A percentile compares a stretch with the other conserved stretches of the same genome.
Evolutionary conservation across 2,888 invertebrate genomes (phyloP).

Genomic region (Incurvaria masculella): DNA sequence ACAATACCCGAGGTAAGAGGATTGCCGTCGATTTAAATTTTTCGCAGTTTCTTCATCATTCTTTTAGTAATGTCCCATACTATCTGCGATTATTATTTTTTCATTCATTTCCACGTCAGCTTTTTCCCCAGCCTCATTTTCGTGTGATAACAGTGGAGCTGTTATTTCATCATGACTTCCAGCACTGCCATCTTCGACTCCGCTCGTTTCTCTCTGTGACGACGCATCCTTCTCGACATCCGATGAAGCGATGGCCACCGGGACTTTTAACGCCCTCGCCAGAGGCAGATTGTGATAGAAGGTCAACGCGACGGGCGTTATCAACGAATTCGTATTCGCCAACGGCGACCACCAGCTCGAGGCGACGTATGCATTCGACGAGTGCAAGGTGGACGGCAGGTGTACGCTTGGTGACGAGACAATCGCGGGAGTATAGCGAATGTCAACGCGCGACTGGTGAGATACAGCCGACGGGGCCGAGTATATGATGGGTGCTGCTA

Average conservation of each 20-base stretch:
- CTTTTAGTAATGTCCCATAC: too few relatives aligned
- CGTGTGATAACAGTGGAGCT: too few relatives aligned
- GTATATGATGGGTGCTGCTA: constrained; percentile 30
- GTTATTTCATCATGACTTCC: too few relatives aligned
- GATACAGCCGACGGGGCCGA: constrained; percentile 54
- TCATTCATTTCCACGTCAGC: too few relatives aligned
- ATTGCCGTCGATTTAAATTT: too few relatives aligned
- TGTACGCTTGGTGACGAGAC: constrained; percentile 31
- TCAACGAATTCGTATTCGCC: constrained; percentile 25
- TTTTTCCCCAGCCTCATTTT: too few relatives aligned
- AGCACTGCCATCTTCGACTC: too few relatives aligned
- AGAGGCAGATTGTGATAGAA: constrained; percentile 38
- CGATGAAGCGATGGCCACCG: constrained; percentile 25
- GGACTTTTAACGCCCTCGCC: constrained; percentile 35
- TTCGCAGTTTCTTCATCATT: too few relatives aligned
- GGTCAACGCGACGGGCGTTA: constrained; percentile 36
- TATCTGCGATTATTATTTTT: too few relatives aligned
- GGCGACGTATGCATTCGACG: constrained; percentile 18
- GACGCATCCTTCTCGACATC: background rate
- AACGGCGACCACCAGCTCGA: constrained; percentile 24
- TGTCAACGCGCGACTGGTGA: constrained; percentile 54
- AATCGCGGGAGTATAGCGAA: constrained; percentile 31
- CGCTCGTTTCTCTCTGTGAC: too few relatives aligned
- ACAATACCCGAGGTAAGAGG: too few relatives aligned
- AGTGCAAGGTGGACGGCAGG: constrained; percentile 24